Percentiles rank a stretch among this genome's conserved stretches.
These are phyloP conservation scores for Trochalopteron elliotii DNA, from an alignment of 2,113 vertebrate species.

Conservation along the genomic window DNA sequence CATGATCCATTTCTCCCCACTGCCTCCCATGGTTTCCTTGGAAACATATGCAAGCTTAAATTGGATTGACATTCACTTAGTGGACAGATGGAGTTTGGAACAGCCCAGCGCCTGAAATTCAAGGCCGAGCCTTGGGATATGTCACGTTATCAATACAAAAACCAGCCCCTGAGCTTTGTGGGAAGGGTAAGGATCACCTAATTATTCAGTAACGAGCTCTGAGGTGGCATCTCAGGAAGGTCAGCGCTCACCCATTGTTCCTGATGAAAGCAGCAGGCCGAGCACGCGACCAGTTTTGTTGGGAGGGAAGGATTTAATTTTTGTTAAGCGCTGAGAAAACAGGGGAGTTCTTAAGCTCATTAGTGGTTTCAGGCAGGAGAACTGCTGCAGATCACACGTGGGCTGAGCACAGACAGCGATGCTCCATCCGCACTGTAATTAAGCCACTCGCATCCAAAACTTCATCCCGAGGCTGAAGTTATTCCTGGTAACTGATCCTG, in stretches of 20 bases:
- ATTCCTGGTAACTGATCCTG: background rate
- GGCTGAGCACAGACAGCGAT: background rate
- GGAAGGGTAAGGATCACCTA: background rate
- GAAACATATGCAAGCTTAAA: constrained; percentile 52
- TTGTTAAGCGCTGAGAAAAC: background rate
- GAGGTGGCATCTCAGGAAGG: constrained; percentile 21
- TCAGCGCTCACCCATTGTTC: background rate
- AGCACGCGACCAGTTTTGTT: background rate
- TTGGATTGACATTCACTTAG: constrained; percentile 43
- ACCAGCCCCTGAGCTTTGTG: background rate
- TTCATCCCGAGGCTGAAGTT: background rate
- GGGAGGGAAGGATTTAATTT: constrained; percentile 18
- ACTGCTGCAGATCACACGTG: background rate
- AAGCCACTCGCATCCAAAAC: background rate
- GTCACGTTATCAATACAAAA: background rate
- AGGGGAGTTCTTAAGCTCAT: constrained; percentile 24
- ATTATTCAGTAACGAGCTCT: background rate
- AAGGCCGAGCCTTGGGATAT: background rate
- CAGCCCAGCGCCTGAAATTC: constrained; percentile 8
- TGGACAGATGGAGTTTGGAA: constrained; percentile 58
- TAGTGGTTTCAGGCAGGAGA: constrained; percentile 4
- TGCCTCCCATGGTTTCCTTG: constrained; percentile 48
- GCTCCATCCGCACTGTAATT: background rate
- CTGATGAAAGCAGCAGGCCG: background rate
- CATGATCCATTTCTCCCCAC: background rate